Evolutionary conservation across 2,888 invertebrate genomes (phyloP), one percentile per base, ranked within the genome.

Genomic region (Orthonychiurus folsomi): DNA sequence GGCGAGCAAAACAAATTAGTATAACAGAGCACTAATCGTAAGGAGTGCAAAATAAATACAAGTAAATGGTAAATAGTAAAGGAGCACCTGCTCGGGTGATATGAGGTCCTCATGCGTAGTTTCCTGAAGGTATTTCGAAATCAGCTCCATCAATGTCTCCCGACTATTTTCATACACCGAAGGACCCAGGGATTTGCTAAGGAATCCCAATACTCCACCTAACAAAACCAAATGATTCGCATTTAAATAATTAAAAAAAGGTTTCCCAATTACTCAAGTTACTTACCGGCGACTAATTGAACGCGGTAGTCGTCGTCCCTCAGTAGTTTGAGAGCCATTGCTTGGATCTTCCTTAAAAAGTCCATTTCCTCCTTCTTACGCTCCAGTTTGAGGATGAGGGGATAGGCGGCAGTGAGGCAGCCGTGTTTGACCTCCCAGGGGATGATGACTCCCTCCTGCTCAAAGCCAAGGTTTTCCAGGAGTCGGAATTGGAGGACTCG

Each of bases 281-380:
- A 47, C 57, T 28, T 26, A 67, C 67, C 67, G 53, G 68, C 68
- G 50, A 60, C 56, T 28, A 68, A 59, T 57, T 66, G 61, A 50
- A 68, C 62, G 55, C 66, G 37, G 18, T 66, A 56, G 59, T 66
- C 63, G 52, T 63, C 56, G 63, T 68, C 64, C 52, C 61, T 61
- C n/a, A 68, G 52, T 12, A 63, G 12, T 25, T 28, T 20, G 37
- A 63, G 5, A 2, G 59, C 24, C 23, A 28, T 18, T 2, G 37
- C 27, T 23, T 59, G 59, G 56, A 68, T 60, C 56, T 60, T 63
- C 57, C 61, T 27, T n/a, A 59, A 15, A 50, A 59, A 59, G 5
- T 59, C 50, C 37, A 28, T 3, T n/a, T 59, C 50, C 2, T 59
- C 59, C 25, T 50, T 50, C 12, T 5, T 23, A 5, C 12, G 20